A percentile compares a stretch with the other conserved stretches of the same genome.
Evolutionary conservation across 1,140 invertebrate genomes (phyloP).

Genomic region (Mercenaria mercenaria): DNA sequence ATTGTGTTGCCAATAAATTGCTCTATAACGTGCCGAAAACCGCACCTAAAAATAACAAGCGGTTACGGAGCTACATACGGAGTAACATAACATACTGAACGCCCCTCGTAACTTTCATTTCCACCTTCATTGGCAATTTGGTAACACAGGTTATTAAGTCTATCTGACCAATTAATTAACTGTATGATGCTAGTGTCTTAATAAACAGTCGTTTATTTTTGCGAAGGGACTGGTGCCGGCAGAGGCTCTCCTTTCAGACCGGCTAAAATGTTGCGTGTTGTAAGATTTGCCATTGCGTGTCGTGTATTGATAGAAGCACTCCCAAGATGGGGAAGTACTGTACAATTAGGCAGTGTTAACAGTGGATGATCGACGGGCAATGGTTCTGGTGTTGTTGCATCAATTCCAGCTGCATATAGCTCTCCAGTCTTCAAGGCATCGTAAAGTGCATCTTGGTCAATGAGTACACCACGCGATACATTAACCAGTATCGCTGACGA

Average conservation of each 20-base stretch:
- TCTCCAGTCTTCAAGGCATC: constrained; percentile 84
- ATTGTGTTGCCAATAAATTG: too few species aligned
- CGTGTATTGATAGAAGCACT: constrained; percentile 94
- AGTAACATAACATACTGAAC: too few species aligned
- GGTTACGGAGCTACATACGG: too few species aligned
- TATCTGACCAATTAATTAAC: too few species aligned
- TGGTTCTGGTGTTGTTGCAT: constrained; percentile 97
- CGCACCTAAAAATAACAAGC: too few species aligned
- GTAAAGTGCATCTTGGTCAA: constrained; percentile 84
- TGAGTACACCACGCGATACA: constrained; percentile 82
- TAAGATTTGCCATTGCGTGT: constrained; percentile 93
- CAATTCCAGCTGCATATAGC: constrained; percentile 95
- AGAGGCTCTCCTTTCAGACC: constrained; percentile 90
- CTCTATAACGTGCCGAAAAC: too few species aligned
- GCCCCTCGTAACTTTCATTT: too few species aligned
- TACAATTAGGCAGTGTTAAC: constrained; percentile 92
- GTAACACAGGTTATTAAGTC: too few species aligned
- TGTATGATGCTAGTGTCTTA: too few species aligned
- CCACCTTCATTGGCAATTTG: too few species aligned
- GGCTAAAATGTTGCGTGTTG: constrained; percentile 94
- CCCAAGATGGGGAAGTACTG: constrained; percentile 96
- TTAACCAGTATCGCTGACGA: constrained; percentile 84
- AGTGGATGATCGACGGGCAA: constrained; percentile 93
- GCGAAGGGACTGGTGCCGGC: constrained; percentile 88
- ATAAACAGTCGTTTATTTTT: too few species aligned